Percentiles rank a stretch among this genome's conserved stretches.
Evolutionary conservation across 2,888 invertebrate species (phyloP).

Genomic region (Zygogramma bicolorata): DNA sequence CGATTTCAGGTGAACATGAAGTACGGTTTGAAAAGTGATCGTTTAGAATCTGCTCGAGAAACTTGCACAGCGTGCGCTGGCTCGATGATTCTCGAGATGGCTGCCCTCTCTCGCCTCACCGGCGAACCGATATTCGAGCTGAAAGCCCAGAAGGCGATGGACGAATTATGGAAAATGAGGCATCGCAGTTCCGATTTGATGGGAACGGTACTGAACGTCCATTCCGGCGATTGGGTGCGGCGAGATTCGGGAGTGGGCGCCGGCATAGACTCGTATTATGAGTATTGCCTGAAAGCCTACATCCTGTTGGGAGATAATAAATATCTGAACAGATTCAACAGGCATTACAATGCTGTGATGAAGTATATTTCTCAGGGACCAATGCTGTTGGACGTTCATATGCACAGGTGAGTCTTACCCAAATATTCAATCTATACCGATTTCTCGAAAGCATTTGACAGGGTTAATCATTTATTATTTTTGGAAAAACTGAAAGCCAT

Average conservation of each 20-base stretch:
- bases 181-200: slow-evolving; percentile 93
- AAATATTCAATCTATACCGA: too few relatives aligned
- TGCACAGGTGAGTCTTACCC: slow-evolving; percentile 78
- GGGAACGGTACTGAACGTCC: slow-evolving; percentile 96
- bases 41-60: slow-evolving; percentile 82
- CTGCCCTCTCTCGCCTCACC: slow-evolving; percentile 92
- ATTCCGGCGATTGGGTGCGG: slow-evolving; percentile 97
- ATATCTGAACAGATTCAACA: slow-evolving; percentile 93
- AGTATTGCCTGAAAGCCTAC: slow-evolving; percentile 97
- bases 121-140: slow-evolving; percentile 93
- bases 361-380: slow-evolving; percentile 96
- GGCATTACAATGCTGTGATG: slow-evolving; percentile 96
- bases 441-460: too few relatives aligned
- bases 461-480: too few relatives aligned
- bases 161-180: slow-evolving; percentile 93
- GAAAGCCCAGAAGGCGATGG: slow-evolving; percentile 96
- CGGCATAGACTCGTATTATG: slow-evolving; percentile 98
- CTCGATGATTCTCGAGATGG: slow-evolving; percentile 97
- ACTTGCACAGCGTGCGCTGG: slow-evolving; percentile 99
- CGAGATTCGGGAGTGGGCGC: slow-evolving; percentile 98
- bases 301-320: slow-evolving; percentile 94
- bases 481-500: too few relatives aligned
- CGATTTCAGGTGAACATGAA: slow-evolving; percentile 77
- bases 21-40: slow-evolving; percentile 83
- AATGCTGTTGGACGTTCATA: slow-evolving; percentile 92